These are phyloP conservation scores for Ophion obscuratus DNA, from an alignment of 2,888 invertebrate genomes.

Conservation along the genomic window DNA sequence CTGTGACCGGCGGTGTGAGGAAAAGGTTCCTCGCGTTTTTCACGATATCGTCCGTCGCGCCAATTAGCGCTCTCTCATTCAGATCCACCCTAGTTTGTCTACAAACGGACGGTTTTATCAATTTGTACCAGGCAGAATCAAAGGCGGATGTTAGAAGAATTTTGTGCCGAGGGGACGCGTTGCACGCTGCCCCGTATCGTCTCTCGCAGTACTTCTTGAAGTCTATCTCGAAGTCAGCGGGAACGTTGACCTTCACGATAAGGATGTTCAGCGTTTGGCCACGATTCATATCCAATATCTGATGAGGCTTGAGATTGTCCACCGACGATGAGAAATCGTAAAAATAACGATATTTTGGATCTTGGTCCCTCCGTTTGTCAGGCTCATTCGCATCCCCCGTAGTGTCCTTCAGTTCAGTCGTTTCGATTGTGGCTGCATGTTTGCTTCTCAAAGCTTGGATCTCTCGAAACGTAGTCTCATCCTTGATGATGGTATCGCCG, in stretches of 20 bases:
- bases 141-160: constrained; percentile 85
- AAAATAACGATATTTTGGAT: constrained; percentile 89
- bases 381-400: not conserved
- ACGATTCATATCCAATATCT: constrained; percentile 94
- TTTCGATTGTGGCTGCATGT: constrained; percentile 76
- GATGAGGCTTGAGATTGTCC: constrained; percentile 91
- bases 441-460: constrained; percentile 86
- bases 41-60: constrained; percentile 93
- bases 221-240: constrained; percentile 87
- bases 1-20: constrained; percentile 91
- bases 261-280: constrained; percentile 92
- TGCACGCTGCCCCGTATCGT: constrained; percentile 57
- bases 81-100: constrained; percentile 90
- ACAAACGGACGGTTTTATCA: constrained; percentile 88
- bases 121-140: constrained; percentile 87
- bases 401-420: not conserved
- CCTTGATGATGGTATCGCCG: constrained; percentile 92
- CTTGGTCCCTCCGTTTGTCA: constrained; percentile 34
- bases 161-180: constrained; percentile 70
- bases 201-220: constrained; percentile 84
- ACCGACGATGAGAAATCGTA: constrained; percentile 89
- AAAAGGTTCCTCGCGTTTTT: constrained; percentile 93
- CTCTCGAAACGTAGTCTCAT: constrained; percentile 89
- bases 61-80: constrained; percentile 91
- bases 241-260: constrained; percentile 90